Evolutionary conservation across 1,140 invertebrate species (phyloP).

Genomic region (Cyphomyrmex costatus): DNA sequence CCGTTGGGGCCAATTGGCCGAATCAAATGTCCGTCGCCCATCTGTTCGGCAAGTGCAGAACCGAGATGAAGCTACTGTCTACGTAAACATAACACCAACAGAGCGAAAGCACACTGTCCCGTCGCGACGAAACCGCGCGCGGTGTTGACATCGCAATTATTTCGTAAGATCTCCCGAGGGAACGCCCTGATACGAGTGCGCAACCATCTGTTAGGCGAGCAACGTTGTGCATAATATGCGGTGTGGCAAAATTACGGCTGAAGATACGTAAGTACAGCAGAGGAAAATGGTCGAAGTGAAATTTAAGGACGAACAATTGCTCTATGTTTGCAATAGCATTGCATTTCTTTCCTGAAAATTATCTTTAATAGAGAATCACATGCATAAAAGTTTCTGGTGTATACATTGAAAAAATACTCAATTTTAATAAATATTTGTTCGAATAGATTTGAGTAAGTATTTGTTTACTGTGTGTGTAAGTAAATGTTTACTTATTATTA

Average conservation of each 20-base stretch:
- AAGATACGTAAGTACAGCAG: slow-evolving; percentile 2
- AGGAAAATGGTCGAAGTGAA: background rate
- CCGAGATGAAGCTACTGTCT: background rate
- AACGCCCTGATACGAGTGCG: slow-evolving; percentile 15
- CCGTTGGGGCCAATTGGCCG: slow-evolving; percentile 75
- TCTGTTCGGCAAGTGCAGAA: slow-evolving; percentile 70
- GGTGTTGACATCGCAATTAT: slow-evolving; percentile 77
- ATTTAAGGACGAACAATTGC: background rate
- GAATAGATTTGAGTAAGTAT: too few species aligned
- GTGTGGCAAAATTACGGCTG: slow-evolving; percentile 2
- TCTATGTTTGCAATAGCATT: background rate
- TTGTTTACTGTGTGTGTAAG: too few species aligned
- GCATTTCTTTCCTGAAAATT: background rate
- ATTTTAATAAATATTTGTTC: too few species aligned
- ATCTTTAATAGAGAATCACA: too few species aligned
- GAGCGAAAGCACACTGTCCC: background rate
- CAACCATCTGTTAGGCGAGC: slow-evolving; percentile 52
- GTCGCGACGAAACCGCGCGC: background rate
- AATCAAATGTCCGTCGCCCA: slow-evolving; percentile 74
- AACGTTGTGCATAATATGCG: slow-evolving; percentile 3
- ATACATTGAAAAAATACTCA: too few species aligned
- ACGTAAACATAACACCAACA: background rate
- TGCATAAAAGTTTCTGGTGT: too few species aligned
- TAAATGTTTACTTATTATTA: too few species aligned
- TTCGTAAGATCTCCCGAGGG: slow-evolving; percentile 66